These are phyloP conservation scores for Cantharis nigra DNA, from an alignment of 2,888 invertebrate species.

Conservation along the genomic window DNA sequence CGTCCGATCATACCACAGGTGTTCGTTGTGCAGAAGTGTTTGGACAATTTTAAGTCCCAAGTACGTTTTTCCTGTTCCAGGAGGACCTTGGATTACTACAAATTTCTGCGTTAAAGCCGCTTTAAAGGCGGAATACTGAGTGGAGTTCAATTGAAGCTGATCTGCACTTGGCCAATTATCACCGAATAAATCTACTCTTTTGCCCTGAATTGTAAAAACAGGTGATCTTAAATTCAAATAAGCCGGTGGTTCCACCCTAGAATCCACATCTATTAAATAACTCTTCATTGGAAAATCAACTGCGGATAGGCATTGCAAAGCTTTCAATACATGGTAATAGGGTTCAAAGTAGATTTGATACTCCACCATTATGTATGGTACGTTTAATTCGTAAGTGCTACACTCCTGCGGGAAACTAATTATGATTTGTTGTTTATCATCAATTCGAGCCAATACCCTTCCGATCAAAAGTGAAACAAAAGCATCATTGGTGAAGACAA, in stretches of 20 bases:
- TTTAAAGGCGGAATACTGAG: no score
- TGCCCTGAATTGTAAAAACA: slow-evolving; percentile 17
- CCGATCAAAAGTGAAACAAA: slow-evolving; percentile 73
- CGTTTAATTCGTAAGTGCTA: slow-evolving; percentile 37
- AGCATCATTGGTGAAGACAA: slow-evolving; percentile 71
- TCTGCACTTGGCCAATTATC: slow-evolving; percentile 57
- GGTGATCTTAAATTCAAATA: slow-evolving; percentile 45
- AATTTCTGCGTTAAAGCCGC: no score
- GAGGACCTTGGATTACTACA: no score
- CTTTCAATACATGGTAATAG: slow-evolving; percentile 72
- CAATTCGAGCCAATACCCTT: slow-evolving; percentile 65
- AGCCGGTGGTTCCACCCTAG: slow-evolving; percentile 56
- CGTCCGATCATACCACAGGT: slow-evolving; percentile 56
- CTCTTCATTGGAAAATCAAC: slow-evolving; percentile 68
- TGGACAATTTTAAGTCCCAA: no score
- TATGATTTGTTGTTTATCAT: slow-evolving; percentile 56
- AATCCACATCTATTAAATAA: no score
- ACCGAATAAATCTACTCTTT: background rate
- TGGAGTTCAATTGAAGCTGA: slow-evolving; percentile 63
- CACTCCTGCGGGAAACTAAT: background rate
- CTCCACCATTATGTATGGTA: slow-evolving; percentile 69
- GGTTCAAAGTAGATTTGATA: slow-evolving; percentile 81
- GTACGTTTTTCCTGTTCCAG: no score
- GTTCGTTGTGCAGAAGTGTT: slow-evolving; percentile 65
- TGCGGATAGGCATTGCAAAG: slow-evolving; percentile 63